Conservation (phyloP, 1,140 invertebrate species). For the Procambarus clarkii region DNA sequence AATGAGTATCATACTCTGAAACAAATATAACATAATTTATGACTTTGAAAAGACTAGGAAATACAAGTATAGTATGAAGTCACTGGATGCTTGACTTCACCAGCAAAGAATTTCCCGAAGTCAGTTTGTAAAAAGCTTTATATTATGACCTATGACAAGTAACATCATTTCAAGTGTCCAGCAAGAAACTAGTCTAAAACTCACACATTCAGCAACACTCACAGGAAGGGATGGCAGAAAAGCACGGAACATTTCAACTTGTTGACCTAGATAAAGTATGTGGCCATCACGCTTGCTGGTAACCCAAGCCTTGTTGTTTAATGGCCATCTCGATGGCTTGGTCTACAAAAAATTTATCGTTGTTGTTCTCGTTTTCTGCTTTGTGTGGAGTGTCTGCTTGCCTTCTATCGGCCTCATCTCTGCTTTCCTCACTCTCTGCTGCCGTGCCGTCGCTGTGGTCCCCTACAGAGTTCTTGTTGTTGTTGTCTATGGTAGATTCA, state of each 20-base stretch:
- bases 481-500: conserved; percentile 5
- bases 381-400: conserved; percentile 36
- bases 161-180: conserved; percentile 42
- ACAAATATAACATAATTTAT: conserved; percentile 56
- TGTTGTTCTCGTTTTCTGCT: conserved; percentile 63
- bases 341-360: conserved; percentile 64
- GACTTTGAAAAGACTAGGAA: conserved; percentile 62
- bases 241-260: conserved; percentile 18
- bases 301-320: conserved; percentile 68
- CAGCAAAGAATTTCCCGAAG: conserved; percentile 55
- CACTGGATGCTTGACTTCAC: conserved; percentile 25
- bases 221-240: conserved; percentile 55
- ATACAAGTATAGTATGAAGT: conserved; percentile 47
- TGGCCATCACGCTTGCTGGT: conserved; percentile 65
- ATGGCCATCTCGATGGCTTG: conserved; percentile 66
- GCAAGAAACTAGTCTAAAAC: conserved; percentile 42
- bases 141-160: conserved; percentile 49
- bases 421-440: conserved; percentile 2
- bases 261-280: conserved; percentile 30
- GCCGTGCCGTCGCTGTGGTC: conserved; percentile 14
- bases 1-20: conserved; percentile 64
- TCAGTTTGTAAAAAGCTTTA: conserved; percentile 36
- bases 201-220: conserved; percentile 62
- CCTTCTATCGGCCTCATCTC: conserved; percentile 26
- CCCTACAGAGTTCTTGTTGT: conserved; percentile 34